Base-by-base conservation (phyloP, 2,888 invertebrate genomes). In the Nebria salina region DNA sequence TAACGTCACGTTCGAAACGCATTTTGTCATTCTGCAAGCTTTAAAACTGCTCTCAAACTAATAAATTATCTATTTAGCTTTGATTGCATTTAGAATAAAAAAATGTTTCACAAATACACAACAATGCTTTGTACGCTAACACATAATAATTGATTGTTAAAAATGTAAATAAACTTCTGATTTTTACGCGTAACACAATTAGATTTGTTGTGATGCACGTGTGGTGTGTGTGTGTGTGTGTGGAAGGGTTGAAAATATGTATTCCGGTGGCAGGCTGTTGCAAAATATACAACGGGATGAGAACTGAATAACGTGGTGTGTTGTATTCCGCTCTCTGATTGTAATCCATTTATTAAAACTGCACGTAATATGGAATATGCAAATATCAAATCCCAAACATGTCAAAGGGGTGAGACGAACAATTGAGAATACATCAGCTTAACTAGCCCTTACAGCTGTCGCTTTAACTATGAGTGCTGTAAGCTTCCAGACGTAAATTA, bases 341-440 rank as follows among this genome's bases (percentile, higher is more conserved):
- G 72, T 78, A 78, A 78, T 78, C 78, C 78, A 78, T 78, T 78
- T 78, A 78, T 78, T 78, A 78, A 78, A 78, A 78, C 78, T 76
- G 74, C 78, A 66, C 73, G 76, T 76, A 76, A 76, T 74, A 66
- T 65, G 76, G 66, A 76, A 76, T 74, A 78, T 78, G 78, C 78
- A 78, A 78, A 78, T 78, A 70, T 13, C 76, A 11, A 68, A 68
- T 76, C 75, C 76, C 76, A 76, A 76, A 76, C 76, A 76, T 76
- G 76, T 76, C 70, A 76, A 76, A 76, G 76, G 76, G 76, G 76
- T 76, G 76, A 76, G 68, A 76, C 70, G 76, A 76, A 76, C 76
- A 76, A 76, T 76, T 70, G 76, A 76, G 76, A 76, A 76, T 65
- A 76, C 76, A 76, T 76, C 76, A 76, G 76, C 76, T 76, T 76